Evolutionary conservation across 1,140 invertebrate genomes (phyloP), one percentile per base, ranked within the genome.

Genomic region (Pachypeltis micranthus): DNA sequence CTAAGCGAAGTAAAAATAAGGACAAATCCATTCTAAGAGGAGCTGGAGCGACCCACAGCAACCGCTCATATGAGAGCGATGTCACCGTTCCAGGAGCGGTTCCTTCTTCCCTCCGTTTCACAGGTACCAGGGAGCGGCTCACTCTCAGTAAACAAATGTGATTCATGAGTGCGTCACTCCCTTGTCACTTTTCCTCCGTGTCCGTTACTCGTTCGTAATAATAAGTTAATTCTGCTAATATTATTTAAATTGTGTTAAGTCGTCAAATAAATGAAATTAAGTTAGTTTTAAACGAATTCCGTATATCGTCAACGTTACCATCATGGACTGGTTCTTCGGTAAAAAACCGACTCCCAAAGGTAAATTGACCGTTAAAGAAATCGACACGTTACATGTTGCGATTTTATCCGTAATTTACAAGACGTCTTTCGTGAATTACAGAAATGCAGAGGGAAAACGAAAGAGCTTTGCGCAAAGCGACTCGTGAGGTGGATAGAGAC

Each of bases 391-490:
- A 16, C 14, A 54, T 54, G 1, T n/a, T 47, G 47, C 54, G n/a
- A 12, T 51, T 1, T 23, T 47, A 2, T 23, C 21, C 21, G 21
- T 39, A 24, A 24, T 61, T 12, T 23, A 2, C n/a, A 24, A 24
- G 19, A 31, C 26, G 16, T 10, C 4, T 58, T 58, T 54, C 14
- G 21, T 10, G 10, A 54, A 24, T 81, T 82, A 39, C 69, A 91
- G 90, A 94, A 74, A 83, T 90, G 76, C 83, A 93, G 73, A 78
- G 85, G 47, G 79, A 87, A 71, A 91, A 90, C 80, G 90, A 93
- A 70, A 79, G 83, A 68, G 81, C 83, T 34, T 72, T 95, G 26
- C 76, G 86, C 24, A 90, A 87, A 79, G 88, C 87, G 28, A 83
- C 84, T 2, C 77, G 92, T 71, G 90, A 92, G 73, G 79, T 95